Conservation (phyloP, 2,888 invertebrate genomes). For the Hirtodrosophila histrioides region DNA sequence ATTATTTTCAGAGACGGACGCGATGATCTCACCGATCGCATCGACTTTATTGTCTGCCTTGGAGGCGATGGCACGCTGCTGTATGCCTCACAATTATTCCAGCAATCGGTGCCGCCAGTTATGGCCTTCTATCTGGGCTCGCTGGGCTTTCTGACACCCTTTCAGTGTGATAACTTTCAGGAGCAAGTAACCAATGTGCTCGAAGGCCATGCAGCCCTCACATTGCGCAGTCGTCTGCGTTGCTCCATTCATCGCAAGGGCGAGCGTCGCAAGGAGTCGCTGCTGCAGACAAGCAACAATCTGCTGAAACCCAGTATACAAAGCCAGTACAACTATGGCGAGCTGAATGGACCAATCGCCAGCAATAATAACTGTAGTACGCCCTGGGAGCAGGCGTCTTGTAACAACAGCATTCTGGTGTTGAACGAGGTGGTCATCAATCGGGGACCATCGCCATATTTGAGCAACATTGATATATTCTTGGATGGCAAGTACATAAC, state of each 20-base stretch:
- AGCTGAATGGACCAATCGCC: slow-evolving; percentile 9
- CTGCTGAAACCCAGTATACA: slow-evolving; percentile 31
- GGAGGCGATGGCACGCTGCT: slow-evolving; percentile 98
- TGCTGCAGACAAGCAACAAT: slow-evolving; percentile 38
- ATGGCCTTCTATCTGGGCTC: slow-evolving; percentile 99
- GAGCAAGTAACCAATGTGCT: slow-evolving; percentile 97
- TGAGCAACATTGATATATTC: slow-evolving; percentile 98
- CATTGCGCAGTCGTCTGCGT: slow-evolving; percentile 93
- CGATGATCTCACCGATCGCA: slow-evolving; percentile 97
- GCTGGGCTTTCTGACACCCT: slow-evolving; percentile 97
- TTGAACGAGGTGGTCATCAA: slow-evolving; percentile 98
- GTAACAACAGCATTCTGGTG: slow-evolving; percentile 86
- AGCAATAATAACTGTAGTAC: slow-evolving; percentile 48
- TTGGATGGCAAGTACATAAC: slow-evolving; percentile 98
- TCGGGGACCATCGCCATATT: slow-evolving; percentile 95
- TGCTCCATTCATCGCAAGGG: slow-evolving; percentile 93
- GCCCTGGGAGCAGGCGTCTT: background rate
- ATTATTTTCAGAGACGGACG: slow-evolving; percentile 89
- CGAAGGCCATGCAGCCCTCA: slow-evolving; percentile 96
- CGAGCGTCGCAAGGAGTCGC: slow-evolving; percentile 76
- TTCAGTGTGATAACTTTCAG: slow-evolving; percentile 97
- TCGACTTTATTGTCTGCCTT: slow-evolving; percentile 97
- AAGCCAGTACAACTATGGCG: slow-evolving; percentile 20
- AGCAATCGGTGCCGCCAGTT: slow-evolving; percentile 98
- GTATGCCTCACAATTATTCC: slow-evolving; percentile 97